Conservation (phyloP, 2,797 vertebrate species). For the Bucorvus abyssinicus region DNA sequence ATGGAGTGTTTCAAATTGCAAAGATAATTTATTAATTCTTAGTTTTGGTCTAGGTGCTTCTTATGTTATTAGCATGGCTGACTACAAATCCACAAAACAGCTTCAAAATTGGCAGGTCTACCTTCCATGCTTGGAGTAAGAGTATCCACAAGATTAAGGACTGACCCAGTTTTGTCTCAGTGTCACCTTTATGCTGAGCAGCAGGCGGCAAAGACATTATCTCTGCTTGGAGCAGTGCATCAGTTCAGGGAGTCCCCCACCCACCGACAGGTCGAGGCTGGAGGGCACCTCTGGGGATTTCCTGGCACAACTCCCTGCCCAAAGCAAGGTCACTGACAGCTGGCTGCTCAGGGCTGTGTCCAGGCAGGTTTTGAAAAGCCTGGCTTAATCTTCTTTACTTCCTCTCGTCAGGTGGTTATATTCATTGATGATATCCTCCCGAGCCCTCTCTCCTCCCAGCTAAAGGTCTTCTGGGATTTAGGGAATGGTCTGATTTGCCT, state of each 20-base stretch:
- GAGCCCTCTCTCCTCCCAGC: neutral
- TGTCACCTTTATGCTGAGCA: neutral
- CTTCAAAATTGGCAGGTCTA: neutral
- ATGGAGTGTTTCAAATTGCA: neutral
- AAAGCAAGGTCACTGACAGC: neutral
- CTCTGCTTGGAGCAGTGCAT: neutral
- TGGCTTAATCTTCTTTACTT: neutral
- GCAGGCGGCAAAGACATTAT: neutral
- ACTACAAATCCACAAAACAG: neutral
- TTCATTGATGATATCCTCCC: neutral
- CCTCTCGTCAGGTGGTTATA: neutral
- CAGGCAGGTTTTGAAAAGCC: neutral
- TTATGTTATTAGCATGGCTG: neutral
- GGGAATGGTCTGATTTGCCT: neutral
- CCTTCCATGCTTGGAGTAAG: neutral
- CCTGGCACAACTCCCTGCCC: neutral
- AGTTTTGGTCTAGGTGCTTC: neutral
- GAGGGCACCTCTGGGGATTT: neutral
- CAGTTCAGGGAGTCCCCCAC: neutral
- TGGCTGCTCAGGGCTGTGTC: neutral
- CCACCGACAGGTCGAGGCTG: accelerated
- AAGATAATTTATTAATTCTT: neutral
- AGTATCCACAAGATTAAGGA: neutral
- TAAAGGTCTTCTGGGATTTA: neutral
- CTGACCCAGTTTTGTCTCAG: neutral